A percentile compares a stretch with the other conserved stretches of the same genome.
phyloP scores from a whole-genome alignment of 2,888 invertebrate species.

The Dasysyrphus tricinctus region DNA sequence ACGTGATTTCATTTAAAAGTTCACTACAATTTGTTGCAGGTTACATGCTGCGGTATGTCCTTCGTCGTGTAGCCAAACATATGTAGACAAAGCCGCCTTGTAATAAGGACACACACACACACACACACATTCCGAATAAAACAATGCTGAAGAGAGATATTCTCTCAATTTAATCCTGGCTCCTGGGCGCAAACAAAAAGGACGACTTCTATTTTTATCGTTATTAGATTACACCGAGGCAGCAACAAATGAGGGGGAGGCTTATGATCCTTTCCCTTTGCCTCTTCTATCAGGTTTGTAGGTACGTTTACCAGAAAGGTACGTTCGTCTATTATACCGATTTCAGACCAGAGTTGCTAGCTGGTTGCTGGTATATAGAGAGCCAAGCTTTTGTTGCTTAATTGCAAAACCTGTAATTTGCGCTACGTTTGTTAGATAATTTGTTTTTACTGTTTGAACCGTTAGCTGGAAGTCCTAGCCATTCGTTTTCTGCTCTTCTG shows the following conservation, averaged over 20 bases:
- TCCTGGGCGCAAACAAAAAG: constrained; percentile 48
- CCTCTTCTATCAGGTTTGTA: neutral
- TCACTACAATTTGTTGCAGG: constrained; percentile 75
- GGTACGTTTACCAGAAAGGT: constrained; percentile 3
- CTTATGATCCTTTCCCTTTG: neutral
- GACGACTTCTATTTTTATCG: constrained; percentile 75
- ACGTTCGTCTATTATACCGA: constrained; percentile 14
- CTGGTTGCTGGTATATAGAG: neutral
- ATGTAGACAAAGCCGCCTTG: constrained; percentile 53
- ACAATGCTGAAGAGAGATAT: constrained; percentile 19
- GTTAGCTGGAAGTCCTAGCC: constrained; percentile 51
- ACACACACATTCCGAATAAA: neutral
- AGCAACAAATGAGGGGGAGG: constrained; percentile 34
- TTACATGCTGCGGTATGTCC: constrained; percentile 74
- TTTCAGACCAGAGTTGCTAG: constrained; percentile 37
- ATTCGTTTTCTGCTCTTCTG: neutral
- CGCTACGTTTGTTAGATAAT: constrained; percentile 75
- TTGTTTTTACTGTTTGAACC: constrained; percentile 70
- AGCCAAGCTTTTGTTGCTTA: constrained; percentile 70
- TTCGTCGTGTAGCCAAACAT: constrained; percentile 41
- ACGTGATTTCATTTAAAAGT: constrained; percentile 76
- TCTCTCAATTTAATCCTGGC: constrained; percentile 71
- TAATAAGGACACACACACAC: constrained; percentile 39
- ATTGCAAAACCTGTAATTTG: constrained; percentile 76
- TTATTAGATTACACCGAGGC: constrained; percentile 68